A percentile compares a stretch with the other conserved stretches of the same genome.
These are phyloP conservation scores for Alfaro cultratus DNA, from an alignment of 2,797 vertebrate species.

Conservation along the genomic window DNA sequence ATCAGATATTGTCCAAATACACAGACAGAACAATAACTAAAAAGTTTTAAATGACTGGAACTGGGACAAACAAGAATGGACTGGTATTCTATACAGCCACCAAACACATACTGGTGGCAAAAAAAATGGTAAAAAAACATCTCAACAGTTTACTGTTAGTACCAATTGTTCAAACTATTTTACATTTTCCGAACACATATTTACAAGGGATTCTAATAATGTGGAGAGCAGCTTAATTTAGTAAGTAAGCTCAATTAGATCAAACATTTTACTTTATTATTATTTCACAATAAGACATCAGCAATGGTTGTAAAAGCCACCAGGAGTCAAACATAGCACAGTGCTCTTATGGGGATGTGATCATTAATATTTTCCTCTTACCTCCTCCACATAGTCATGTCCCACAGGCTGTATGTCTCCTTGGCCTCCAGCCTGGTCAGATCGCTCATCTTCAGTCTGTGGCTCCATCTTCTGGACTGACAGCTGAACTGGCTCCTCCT, in stretches of 20 bases:
- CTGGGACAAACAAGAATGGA: not conserved
- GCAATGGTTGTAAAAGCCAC: not conserved
- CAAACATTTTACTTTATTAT: not conserved
- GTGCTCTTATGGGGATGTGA: not conserved
- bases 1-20: no score
- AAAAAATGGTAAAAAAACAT: not conserved
- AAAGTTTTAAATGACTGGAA: not conserved
- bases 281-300: not conserved
- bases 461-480: slow-evolving; percentile 56
- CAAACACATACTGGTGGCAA: not conserved
- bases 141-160: not conserved
- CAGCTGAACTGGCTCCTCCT: slow-evolving; percentile 62
- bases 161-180: not conserved
- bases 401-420: slow-evolving; percentile 81
- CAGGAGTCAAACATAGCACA: not conserved
- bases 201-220: not conserved
- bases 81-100: not conserved
- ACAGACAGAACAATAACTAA: no score
- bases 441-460: slow-evolving; percentile 69
- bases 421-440: slow-evolving; percentile 56
- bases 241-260: no score
- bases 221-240: not conserved
- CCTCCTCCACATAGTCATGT: slow-evolving; percentile 84
- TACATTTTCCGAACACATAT: not conserved
- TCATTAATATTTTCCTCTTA: slow-evolving; percentile 43